Conservation (phyloP, 2,888 invertebrate genomes). For the Clostera curtula region DNA sequence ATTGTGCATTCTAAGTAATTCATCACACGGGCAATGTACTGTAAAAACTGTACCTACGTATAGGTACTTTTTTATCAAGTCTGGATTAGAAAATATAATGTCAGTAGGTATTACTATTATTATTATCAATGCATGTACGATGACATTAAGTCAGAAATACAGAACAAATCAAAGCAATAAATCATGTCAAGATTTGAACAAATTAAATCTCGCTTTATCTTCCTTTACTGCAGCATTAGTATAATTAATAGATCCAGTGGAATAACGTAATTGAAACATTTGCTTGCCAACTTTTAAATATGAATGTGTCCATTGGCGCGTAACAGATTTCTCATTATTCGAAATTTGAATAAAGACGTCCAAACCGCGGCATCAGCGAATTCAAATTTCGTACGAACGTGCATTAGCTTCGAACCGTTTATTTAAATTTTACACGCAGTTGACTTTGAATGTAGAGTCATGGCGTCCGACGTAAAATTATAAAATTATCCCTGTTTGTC, state of each 20-base stretch:
- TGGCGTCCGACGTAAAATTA: conserved; percentile 48
- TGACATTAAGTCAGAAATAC: not conserved
- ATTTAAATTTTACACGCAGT: conserved; percentile 71
- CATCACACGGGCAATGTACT: no score
- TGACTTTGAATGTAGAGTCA: conserved; percentile 54
- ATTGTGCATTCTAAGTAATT: no score
- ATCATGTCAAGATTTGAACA: conserved; percentile 12
- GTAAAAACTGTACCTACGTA: no score
- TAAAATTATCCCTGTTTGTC: conserved; percentile 53
- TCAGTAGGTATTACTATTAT: no score
- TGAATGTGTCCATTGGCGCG: conserved; percentile 50
- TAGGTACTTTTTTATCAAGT: no score
- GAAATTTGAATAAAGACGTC: conserved; percentile 64
- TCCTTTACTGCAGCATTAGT: conserved; percentile 20
- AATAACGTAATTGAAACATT: conserved; percentile 28
- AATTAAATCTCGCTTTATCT: conserved; percentile 22
- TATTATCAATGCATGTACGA: not conserved
- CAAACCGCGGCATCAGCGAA: conserved; percentile 58
- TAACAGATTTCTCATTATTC: conserved; percentile 51
- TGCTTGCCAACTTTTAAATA: conserved; percentile 43
- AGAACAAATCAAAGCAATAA: conserved; percentile 9
- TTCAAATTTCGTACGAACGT: conserved; percentile 50
- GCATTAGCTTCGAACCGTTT: conserved; percentile 52
- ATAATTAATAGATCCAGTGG: conserved; percentile 31
- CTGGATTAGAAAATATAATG: no score